phyloP scores from a whole-genome alignment of 2,797 vertebrate genomes.

The Myotis findleyi region DNA sequence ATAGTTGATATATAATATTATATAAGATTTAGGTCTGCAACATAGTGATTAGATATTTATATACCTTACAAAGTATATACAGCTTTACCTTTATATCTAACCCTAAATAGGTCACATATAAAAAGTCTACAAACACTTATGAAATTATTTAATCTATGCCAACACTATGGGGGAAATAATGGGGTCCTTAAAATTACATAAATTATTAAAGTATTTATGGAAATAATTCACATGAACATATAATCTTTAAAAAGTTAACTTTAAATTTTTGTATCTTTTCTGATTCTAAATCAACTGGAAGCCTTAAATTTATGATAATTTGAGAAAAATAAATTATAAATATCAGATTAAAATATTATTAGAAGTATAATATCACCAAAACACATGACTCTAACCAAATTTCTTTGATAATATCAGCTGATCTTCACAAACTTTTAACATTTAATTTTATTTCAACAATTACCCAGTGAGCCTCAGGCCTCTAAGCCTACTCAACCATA shows the following conservation, averaged over 20 bases:
- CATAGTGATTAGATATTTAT: neutral
- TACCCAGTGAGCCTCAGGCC: neutral
- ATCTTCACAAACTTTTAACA: neutral
- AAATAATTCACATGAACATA: neutral
- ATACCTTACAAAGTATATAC: neutral
- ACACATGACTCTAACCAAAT: neutral
- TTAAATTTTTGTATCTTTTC: neutral
- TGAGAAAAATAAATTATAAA: neutral
- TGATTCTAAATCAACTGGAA: neutral
- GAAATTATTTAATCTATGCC: neutral
- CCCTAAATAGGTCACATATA: neutral
- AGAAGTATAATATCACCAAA: neutral
- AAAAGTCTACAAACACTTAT: neutral
- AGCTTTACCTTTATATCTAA: constrained; percentile 37
- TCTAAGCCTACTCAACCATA: accelerated
- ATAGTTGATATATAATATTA: neutral
- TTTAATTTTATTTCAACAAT: neutral
- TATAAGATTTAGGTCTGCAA: neutral
- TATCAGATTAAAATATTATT: neutral
- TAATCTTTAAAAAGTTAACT: neutral
- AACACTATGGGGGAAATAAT: neutral
- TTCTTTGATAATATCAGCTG: neutral
- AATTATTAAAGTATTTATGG: neutral
- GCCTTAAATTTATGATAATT: neutral
- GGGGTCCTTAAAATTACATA: neutral